Evolutionary conservation across 2,888 invertebrate species (phyloP), one percentile per base, ranked within the genome.

Genomic region (Melanophora roralis): DNA sequence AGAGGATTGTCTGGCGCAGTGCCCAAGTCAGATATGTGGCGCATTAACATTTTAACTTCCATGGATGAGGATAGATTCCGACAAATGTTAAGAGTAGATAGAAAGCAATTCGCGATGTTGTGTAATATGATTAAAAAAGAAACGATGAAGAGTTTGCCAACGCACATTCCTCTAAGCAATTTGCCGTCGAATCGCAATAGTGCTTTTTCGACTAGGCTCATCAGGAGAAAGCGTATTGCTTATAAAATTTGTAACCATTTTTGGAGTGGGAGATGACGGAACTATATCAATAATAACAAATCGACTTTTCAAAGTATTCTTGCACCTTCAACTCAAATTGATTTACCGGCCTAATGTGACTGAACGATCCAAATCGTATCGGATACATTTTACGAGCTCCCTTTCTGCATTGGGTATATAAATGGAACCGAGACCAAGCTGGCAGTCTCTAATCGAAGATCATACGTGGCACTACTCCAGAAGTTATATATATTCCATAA

Each of bases 201-300:
- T n/a, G 7, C 49, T 16, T 34, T 34, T 16, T 2, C 53, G 34
- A 4, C 14, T 16, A 6, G 51, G 27, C 3, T 51, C 14, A 36
- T 38, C 55, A 21, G 55, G 34, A 36, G 55, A 36, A 19, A 36
- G 36, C 6, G 38, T 36, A 12, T 16, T n/a, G 11, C 7, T 49
- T 7, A 43, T 6, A 21, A 60, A 51, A 65, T 51, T 51, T 11
- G 23, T 16, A 23, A 65, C 32, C 27, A 51, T 72, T 40, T 71
- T 71, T 27, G 60, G 43, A 21, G 21, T 71, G 5, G 71, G 49
- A 59, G 71, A 62, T 55, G 62, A 51, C 14, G 62, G 51, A 60
- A 72, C 72, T 9, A 40, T 72, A 62, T 32, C 32, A 0, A 51
- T 11, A 34, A 53, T 62, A 16, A 62, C 62, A 14, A 34, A 5